These are phyloP conservation scores for Macrotus californicus DNA, from an alignment of 2,113 vertebrate species.

Conservation along the genomic window DNA sequence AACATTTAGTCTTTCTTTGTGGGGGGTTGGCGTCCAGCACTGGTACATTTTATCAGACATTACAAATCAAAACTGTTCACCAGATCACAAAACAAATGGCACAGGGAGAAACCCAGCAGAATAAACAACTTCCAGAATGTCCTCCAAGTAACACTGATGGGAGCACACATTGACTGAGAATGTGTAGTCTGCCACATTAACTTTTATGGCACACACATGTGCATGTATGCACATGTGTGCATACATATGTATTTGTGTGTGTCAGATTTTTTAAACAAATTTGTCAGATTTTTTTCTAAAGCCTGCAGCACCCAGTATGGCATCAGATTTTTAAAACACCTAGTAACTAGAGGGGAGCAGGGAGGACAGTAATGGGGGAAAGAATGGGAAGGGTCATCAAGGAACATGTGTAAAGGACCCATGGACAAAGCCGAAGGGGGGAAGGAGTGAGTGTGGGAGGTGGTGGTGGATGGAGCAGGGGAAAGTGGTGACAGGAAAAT, in stretches of 20 bases:
- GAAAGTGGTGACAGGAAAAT: too few species aligned
- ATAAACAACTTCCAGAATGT: neutral
- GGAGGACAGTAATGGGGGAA: too few species aligned
- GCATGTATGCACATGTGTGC: fast-evolving
- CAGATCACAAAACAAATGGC: neutral
- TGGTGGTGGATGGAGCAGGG: too few species aligned
- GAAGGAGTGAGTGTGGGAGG: too few species aligned
- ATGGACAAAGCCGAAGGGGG: too few species aligned
- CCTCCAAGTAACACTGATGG: neutral
- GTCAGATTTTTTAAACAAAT: neutral
- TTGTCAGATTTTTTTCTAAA: neutral
- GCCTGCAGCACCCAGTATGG: too few species aligned
- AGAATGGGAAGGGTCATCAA: too few species aligned
- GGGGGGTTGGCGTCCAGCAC: neutral
- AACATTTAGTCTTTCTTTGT: neutral
- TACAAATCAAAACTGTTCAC: neutral
- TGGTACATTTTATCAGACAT: neutral
- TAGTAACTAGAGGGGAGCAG: neutral
- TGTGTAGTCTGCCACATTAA: neutral
- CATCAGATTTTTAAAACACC: neutral
- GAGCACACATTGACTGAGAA: neutral
- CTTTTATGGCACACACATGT: neutral
- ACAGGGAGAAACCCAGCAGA: neutral
- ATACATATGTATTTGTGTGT: neutral
- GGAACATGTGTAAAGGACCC: too few species aligned